Percentiles rank a stretch among this genome's conserved stretches.
Conservation (phyloP, 2,797 vertebrate genomes). For the Emys orbicularis region DNA sequence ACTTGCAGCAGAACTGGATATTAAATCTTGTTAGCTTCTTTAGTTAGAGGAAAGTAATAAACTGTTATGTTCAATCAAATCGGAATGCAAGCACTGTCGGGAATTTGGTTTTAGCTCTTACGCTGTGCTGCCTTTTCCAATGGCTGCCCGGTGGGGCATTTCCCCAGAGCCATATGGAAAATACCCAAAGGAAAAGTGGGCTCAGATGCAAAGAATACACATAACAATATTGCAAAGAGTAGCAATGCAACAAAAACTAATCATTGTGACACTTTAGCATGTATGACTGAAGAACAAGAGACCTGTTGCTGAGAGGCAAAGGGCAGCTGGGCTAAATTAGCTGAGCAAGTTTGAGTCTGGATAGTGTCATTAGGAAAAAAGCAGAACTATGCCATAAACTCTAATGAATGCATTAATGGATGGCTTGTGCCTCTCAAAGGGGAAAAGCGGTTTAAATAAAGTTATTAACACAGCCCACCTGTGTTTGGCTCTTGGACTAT, state of each 20-base stretch:
- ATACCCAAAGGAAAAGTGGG: background rate
- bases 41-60: conserved; percentile 68
- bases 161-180: background rate
- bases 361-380: conserved; percentile 87
- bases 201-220: conserved; percentile 1
- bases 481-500: conserved; percentile 83
- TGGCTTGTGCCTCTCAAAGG: conserved; percentile 85
- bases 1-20: conserved; percentile 58
- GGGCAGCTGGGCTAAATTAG: conserved; percentile 87
- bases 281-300: conserved; percentile 48
- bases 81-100: conserved; percentile 57
- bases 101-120: background rate
- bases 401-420: conserved; percentile 89
- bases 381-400: conserved; percentile 84
- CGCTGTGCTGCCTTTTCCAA: background rate
- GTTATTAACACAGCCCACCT: conserved; percentile 90
- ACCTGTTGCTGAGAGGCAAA: conserved; percentile 77
- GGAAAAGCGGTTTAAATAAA: conserved; percentile 86
- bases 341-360: conserved; percentile 81
- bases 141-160: background rate
- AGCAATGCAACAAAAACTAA: conserved; percentile 56
- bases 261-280: conserved; percentile 63
- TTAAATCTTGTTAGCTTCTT: conserved; percentile 62
- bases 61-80: conserved; percentile 66
- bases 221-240: conserved; percentile 13